These are phyloP conservation scores for Xenentodon cancila DNA, from an alignment of 2,797 vertebrate genomes.

Conservation along the genomic window DNA sequence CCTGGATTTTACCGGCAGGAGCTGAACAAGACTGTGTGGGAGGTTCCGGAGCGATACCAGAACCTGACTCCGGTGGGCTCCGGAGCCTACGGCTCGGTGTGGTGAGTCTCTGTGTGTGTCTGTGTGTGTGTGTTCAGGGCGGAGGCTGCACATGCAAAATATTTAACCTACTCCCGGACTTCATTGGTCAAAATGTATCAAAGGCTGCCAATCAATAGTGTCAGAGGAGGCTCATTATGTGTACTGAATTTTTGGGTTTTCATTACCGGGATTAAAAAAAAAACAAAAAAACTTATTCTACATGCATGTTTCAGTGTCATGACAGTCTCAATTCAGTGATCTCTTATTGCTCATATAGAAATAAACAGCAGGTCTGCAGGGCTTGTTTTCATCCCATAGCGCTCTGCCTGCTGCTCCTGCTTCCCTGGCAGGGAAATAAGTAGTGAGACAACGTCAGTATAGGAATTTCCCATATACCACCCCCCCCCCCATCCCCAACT, in stretches of 20 bases:
- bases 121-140: constrained; percentile 73
- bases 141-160: constrained; percentile 60
- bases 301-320: too few relatives aligned
- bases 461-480: neutral
- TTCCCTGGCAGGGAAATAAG: constrained; percentile 8
- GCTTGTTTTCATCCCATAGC: constrained; percentile 26
- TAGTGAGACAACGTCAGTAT: constrained; percentile 27
- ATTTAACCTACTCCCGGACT: constrained; percentile 1
- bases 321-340: neutral
- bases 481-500: neutral
- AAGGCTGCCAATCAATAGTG: too few relatives aligned
- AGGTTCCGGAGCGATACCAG: constrained; percentile 95
- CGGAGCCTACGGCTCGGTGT: constrained; percentile 95
- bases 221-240: too few relatives aligned
- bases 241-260: neutral
- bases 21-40: constrained; percentile 96
- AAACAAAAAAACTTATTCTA: too few relatives aligned
- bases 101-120: constrained; percentile 83
- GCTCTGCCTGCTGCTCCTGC: neutral
- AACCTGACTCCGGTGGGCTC: constrained; percentile 95
- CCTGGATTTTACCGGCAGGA: constrained; percentile 93
- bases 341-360: neutral
- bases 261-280: neutral
- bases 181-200: too few relatives aligned
- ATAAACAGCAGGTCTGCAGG: neutral